Evolutionary conservation across 2,113 vertebrate genomes (phyloP).

Genomic region (Grammomys surdaster): DNA sequence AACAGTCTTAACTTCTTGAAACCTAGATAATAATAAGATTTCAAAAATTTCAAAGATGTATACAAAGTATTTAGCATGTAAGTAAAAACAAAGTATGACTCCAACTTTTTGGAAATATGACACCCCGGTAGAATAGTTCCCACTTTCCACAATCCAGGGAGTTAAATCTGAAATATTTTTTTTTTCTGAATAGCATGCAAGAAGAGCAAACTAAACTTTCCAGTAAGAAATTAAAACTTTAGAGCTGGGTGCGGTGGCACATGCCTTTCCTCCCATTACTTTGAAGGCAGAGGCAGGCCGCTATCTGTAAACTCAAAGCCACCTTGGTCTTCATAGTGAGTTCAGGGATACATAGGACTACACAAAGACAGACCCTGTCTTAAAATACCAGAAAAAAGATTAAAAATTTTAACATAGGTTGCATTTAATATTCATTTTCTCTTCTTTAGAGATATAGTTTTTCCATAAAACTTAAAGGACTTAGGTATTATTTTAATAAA

Average conservation of each 20-base stretch:
- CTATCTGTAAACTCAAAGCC: background rate
- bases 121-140: background rate
- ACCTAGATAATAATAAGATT: conserved; percentile 5
- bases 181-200: background rate
- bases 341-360: background rate
- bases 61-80: background rate
- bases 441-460: conserved; percentile 16
- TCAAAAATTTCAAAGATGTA: background rate
- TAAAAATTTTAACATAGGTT: conserved; percentile 61
- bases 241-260: background rate
- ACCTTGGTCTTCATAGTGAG: background rate
- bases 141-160: background rate
- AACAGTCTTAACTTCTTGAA: background rate
- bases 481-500: conserved; percentile 19
- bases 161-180: background rate
- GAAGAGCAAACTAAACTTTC: background rate
- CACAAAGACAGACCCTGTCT: background rate
- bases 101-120: background rate
- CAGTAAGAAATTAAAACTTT: conserved; percentile 9
- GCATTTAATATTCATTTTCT: conserved; percentile 7
- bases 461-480: background rate
- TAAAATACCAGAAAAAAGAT: background rate
- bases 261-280: background rate
- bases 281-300: background rate
- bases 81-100: conserved; percentile 35